phyloP scores from a whole-genome alignment of 2,888 invertebrate species.

The Zelleria hepariella region DNA sequence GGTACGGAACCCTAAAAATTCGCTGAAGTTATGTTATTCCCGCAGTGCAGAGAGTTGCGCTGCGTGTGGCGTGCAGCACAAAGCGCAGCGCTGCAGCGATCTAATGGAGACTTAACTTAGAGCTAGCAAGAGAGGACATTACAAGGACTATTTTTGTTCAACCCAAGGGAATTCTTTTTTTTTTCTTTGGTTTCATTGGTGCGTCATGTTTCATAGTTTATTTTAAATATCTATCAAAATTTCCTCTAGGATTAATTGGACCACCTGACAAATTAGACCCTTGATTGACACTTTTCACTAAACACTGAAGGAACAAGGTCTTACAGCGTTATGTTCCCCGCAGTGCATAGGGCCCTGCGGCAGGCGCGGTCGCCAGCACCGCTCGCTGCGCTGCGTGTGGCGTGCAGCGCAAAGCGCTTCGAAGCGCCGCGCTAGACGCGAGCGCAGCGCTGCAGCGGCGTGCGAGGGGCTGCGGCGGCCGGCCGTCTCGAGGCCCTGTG shows the following conservation, averaged over 20 bases:
- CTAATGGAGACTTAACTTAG: too few species aligned
- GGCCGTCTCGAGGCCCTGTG: constrained; percentile 82
- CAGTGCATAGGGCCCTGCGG: constrained; percentile 91
- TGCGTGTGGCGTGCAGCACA: constrained; percentile 93
- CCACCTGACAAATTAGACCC: too few species aligned
- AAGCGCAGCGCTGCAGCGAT: constrained; percentile 87
- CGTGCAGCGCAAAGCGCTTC: constrained; percentile 79
- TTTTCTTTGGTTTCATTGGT: too few species aligned
- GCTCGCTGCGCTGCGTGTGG: constrained; percentile 95
- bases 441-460: constrained; percentile 87
- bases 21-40: not conserved
- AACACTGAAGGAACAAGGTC: not conserved
- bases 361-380: constrained; percentile 84
- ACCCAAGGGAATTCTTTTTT: too few species aligned
- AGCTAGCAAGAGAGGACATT: too few species aligned
- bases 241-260: too few species aligned
- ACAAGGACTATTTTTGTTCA: too few species aligned
- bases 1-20: too few species aligned
- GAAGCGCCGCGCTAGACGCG: constrained; percentile 82
- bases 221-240: too few species aligned
- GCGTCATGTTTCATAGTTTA: too few species aligned
- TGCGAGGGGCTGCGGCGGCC: constrained; percentile 86
- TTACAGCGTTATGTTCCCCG: not conserved
- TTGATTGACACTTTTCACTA: too few species aligned
- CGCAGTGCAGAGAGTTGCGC: constrained; percentile 88